These are phyloP conservation scores for Hirundo rustica DNA, from an alignment of 2,797 vertebrate genomes.

Conservation along the genomic window DNA sequence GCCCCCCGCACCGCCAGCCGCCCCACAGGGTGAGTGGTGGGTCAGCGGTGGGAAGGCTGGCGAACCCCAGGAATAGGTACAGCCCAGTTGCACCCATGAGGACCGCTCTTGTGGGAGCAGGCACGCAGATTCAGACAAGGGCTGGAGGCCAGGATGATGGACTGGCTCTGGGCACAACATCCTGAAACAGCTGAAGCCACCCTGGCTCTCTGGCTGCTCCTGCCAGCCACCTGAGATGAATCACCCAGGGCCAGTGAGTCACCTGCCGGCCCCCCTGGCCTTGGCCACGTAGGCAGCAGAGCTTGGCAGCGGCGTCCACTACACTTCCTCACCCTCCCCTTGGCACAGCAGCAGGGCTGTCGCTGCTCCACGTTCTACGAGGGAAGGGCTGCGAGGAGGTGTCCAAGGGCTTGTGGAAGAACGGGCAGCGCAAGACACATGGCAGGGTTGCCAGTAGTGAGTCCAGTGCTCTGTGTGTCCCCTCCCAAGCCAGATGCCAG, in stretches of 20 bases:
- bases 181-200: not conserved
- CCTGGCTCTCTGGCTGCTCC: not conserved
- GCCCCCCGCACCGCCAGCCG: fast-evolving
- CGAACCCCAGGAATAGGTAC: fast-evolving
- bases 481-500: not conserved
- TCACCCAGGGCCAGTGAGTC: not conserved
- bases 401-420: not conserved
- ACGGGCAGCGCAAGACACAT: not conserved
- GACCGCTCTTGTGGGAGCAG: fast-evolving
- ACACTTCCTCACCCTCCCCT: not conserved
- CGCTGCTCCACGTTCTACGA: not conserved
- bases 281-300: not conserved
- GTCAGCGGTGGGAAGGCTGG: not conserved
- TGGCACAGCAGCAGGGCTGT: not conserved
- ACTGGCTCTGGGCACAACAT: not conserved
- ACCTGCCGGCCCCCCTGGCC: not conserved
- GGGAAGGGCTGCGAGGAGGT: not conserved
- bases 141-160: not conserved
- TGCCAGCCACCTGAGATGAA: not conserved
- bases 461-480: not conserved
- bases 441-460: not conserved
- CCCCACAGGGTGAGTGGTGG: fast-evolving
- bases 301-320: not conserved
- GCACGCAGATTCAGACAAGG: fast-evolving
- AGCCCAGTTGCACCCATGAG: fast-evolving